Base-by-base conservation (phyloP, 2,113 vertebrate genomes). In the Lepisosteus osseus region DNA sequence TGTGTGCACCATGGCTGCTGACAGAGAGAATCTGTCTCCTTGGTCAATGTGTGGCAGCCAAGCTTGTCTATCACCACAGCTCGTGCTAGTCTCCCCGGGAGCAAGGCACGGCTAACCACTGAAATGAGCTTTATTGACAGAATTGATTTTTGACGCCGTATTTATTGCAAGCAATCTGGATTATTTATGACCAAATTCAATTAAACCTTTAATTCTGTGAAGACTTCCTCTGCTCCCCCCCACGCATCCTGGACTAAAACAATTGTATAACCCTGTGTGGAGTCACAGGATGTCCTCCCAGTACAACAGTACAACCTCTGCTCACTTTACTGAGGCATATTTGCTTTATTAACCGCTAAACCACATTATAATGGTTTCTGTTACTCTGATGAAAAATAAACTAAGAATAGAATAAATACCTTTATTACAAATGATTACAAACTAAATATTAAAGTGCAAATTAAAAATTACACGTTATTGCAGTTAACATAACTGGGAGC, bases 181-280 rank as follows among this genome's bases (percentile, higher is more conserved):
- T 66, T 15, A 62, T 80, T 78, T 78, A 56, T 8, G 65, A 2
- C 43, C 72, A 72, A 59, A 70, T 76, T 76, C 47, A 74, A 68
- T 69, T 73, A 68, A 68, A 61, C 17, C 1, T 74, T 73, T 75
- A 76, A 69, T 67, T 78, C 54, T 44, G 0, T 65, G 43, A 29
- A 43, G 47, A 59, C 73, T 4, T 1, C 64, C 29, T 13, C 54
- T 55, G 2, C 54, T 11, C 54, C 54, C 13, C 13, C 54, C 13
- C 54, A 55, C 54, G 2, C 2, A 1, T 29, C 29, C 29, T 29
- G 29, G 29, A 29, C 29, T 29, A 29, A 29, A 29, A 29, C 29
- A 29, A 29, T 29, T 29, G 29, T 29, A 29, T 29, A 1, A 29
- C 29, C 29, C 29, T 29, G 29, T 29, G 29, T 29, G 1, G 0